Evolutionary conservation across 2,888 invertebrate genomes (phyloP).

Genomic region (Dysmachus trigonus): DNA sequence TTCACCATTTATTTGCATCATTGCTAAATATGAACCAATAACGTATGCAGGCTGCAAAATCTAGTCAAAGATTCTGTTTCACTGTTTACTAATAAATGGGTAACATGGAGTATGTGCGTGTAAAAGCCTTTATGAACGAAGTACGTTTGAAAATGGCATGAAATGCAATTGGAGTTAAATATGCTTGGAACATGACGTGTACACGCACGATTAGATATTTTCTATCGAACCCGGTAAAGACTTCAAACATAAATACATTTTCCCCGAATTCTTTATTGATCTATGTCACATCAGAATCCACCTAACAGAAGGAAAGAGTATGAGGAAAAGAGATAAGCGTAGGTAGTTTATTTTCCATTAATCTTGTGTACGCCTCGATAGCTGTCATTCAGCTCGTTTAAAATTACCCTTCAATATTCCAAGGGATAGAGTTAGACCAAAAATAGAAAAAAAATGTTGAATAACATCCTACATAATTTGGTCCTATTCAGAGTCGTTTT

Average conservation of each 20-base stretch:
- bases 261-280: not conserved
- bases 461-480: no score
- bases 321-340: not conserved
- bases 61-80: not conserved
- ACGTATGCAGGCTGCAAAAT: not conserved
- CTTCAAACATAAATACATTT: not conserved
- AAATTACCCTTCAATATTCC: not conserved
- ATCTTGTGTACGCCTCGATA: not conserved
- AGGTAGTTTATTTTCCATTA: not conserved
- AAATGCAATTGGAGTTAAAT: not conserved
- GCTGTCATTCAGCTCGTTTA: not conserved
- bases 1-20: not conserved
- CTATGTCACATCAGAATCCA: not conserved
- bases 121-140: not conserved
- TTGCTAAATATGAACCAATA: not conserved
- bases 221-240: not conserved
- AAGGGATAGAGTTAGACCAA: not conserved
- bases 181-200: not conserved
- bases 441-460: not conserved
- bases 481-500: not conserved
- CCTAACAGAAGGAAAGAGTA: not conserved
- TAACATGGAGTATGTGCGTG: not conserved
- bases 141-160: not conserved
- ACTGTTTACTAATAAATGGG: not conserved
- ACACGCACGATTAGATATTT: not conserved